phyloP scores from a whole-genome alignment of 2,797 vertebrate genomes.

The Neopelma chrysocephalum region DNA sequence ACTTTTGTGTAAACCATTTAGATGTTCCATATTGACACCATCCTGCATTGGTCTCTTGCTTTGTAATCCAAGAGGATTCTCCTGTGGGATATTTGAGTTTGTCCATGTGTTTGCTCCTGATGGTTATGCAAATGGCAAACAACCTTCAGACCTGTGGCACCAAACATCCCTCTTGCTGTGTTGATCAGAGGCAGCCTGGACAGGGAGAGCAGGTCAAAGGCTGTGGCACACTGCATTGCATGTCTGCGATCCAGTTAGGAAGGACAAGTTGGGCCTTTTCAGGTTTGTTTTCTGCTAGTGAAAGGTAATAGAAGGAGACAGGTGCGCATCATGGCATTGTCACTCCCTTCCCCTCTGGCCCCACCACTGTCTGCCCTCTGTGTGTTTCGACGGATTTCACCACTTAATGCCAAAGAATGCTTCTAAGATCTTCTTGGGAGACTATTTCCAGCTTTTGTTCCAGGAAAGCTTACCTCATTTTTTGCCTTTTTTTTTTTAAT shows the following conservation, averaged over 20 bases:
- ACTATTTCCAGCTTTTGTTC: not conserved
- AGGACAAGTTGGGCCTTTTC: not conserved
- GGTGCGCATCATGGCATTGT: not conserved
- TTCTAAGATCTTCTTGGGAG: not conserved
- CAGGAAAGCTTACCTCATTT: not conserved
- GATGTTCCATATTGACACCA: not conserved
- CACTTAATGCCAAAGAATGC: not conserved
- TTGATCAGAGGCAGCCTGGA: not conserved
- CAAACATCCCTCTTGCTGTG: not conserved
- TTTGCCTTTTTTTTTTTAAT: not conserved
- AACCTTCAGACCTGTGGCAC: not conserved
- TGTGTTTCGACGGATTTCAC: not conserved
- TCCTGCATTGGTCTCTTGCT: slow-evolving; percentile 1
- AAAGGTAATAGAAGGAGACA: not conserved
- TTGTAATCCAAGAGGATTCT: not conserved
- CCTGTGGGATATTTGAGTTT: not conserved
- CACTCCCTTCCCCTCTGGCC: not conserved
- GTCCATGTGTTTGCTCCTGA: not conserved
- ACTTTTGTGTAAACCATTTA: not conserved
- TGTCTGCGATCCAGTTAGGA: not conserved
- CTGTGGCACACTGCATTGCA: not conserved
- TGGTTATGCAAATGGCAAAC: not conserved
- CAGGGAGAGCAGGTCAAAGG: not conserved
- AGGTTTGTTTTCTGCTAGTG: not conserved
- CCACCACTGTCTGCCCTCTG: not conserved